These are phyloP conservation scores for Myripristis jacobus DNA, from an alignment of 2,797 vertebrate species.

Conservation along the genomic window DNA sequence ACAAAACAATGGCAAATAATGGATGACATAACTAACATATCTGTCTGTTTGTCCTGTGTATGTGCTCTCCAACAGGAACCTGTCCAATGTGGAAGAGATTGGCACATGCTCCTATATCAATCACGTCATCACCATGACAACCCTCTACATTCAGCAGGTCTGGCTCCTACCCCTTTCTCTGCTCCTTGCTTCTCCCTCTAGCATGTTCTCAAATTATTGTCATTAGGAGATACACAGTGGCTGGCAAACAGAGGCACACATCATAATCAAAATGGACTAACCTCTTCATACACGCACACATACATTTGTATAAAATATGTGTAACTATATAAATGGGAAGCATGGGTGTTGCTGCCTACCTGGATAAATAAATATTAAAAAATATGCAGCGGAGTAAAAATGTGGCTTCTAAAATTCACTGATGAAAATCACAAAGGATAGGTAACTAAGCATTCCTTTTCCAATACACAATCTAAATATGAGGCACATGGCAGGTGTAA, in stretches of 20 bases:
- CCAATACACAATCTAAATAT: no score
- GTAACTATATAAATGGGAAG: no score
- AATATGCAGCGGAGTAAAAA: no score
- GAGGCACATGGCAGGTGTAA: neutral
- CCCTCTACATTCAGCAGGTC: conserved; percentile 97
- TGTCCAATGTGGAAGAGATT: conserved; percentile 98
- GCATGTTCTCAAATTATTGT: neutral
- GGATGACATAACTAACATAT: conserved; percentile 5
- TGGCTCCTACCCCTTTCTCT: conserved; percentile 39
- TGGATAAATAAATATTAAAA: no score
- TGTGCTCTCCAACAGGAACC: conserved; percentile 84
- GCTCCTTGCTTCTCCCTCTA: neutral
- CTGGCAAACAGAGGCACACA: neutral
- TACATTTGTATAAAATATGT: no score
- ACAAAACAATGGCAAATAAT: neutral
- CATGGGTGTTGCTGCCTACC: no score
- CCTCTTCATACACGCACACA: no score
- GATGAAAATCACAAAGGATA: no score
- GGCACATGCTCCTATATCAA: conserved; percentile 98
- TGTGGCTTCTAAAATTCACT: no score
- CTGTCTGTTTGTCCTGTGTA: conserved; percentile 7
- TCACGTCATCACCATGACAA: conserved; percentile 98
- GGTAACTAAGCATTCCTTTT: no score
- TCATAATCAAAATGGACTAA: no score
- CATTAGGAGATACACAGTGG: no score